These are phyloP conservation scores for Mustela lutreola DNA, from an alignment of 2,113 vertebrate genomes.

Conservation along the genomic window DNA sequence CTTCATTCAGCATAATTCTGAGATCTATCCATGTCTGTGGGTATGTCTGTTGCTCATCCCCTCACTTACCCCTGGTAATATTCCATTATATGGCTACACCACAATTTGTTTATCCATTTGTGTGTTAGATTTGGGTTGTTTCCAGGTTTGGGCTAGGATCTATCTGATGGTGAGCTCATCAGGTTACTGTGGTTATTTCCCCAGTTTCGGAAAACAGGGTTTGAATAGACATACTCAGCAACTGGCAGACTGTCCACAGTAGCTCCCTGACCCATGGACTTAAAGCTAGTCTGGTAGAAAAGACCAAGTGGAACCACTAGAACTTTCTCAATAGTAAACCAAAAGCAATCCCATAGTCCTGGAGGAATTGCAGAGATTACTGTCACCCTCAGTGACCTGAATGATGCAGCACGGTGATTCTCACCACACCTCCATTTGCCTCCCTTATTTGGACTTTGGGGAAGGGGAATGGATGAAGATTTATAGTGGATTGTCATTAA, in stretches of 20 bases:
- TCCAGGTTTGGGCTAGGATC: not conserved
- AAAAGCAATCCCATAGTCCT: not conserved
- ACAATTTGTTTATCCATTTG: not conserved
- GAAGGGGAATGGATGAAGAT: not conserved
- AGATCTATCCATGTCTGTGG: not conserved
- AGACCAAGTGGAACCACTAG: not conserved
- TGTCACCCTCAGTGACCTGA: not conserved
- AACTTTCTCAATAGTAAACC: not conserved
- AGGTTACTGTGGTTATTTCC: not conserved
- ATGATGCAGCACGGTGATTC: not conserved
- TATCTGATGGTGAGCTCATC: not conserved
- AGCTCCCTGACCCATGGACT: not conserved
- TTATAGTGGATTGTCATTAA: not conserved
- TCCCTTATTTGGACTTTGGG: not conserved
- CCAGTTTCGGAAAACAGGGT: not conserved
- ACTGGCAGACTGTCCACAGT: not conserved
- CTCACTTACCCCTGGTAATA: not conserved
- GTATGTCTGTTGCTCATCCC: not conserved
- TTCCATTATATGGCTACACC: not conserved
- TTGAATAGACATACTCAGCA: not conserved
- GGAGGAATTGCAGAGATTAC: not conserved
- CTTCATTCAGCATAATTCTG: not conserved
- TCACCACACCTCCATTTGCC: not conserved
- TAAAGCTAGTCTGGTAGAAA: not conserved
- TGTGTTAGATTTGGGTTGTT: too few relatives aligned